These are phyloP conservation scores for Hyles euphorbiae DNA, from an alignment of 1,140 invertebrate species.

Conservation along the genomic window DNA sequence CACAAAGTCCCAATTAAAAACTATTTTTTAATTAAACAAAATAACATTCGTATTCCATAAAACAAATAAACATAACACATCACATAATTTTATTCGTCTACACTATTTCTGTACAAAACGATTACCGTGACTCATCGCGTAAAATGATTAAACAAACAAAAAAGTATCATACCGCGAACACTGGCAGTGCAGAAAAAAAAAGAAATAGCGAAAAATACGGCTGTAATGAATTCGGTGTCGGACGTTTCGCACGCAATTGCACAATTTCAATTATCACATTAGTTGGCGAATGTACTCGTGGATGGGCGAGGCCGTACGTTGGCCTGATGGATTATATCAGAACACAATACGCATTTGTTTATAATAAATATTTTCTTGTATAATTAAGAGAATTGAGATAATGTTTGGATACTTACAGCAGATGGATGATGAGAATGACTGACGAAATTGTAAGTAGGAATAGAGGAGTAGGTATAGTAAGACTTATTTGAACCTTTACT, in stretches of 20 bases:
- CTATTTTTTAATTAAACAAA: too few species aligned
- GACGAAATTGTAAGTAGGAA: too few species aligned
- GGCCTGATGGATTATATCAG: slow-evolving; percentile 23
- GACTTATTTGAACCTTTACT: too few species aligned
- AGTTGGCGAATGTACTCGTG: slow-evolving; percentile 34
- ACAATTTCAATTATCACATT: slow-evolving; percentile 74
- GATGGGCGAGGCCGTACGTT: slow-evolving; percentile 20
- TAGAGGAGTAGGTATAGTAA: too few species aligned
- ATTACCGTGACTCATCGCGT: slow-evolving; percentile 37
- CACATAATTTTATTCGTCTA: background rate
- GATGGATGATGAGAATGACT: too few species aligned
- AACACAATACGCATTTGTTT: background rate
- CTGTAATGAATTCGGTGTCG: slow-evolving; percentile 63
- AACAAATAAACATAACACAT: too few species aligned
- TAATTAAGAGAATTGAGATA: too few species aligned
- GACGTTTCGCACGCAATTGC: slow-evolving; percentile 70
- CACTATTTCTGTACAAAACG: slow-evolving; percentile 42
- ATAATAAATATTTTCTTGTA: background rate
- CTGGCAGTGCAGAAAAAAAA: slow-evolving; percentile 40
- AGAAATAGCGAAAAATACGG: slow-evolving; percentile 50
- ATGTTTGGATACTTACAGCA: too few species aligned
- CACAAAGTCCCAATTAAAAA: background rate
- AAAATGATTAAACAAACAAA: slow-evolving; percentile 58
- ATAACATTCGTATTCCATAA: too few species aligned
- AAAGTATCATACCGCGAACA: slow-evolving; percentile 40